phyloP scores from a whole-genome alignment of 2,113 vertebrate genomes.

The Zingel zingel region DNA sequence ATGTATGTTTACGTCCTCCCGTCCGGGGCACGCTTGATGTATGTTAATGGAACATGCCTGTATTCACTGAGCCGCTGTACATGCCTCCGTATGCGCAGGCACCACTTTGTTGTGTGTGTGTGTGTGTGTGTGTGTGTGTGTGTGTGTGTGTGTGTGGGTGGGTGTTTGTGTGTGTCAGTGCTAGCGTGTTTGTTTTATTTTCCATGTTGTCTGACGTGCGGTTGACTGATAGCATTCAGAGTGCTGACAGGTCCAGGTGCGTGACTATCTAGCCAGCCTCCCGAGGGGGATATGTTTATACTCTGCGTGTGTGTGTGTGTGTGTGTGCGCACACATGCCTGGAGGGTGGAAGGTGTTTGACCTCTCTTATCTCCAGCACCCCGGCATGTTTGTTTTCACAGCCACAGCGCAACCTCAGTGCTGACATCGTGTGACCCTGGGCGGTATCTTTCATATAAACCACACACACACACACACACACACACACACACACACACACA shows the following conservation, averaged over 20 bases:
- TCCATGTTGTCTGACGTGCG: conserved; percentile 68
- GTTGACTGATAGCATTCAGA: conserved; percentile 79
- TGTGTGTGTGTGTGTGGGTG: neutral
- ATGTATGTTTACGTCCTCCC: conserved; percentile 35
- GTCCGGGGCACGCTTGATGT: conserved; percentile 44
- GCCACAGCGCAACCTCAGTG: conserved; percentile 37
- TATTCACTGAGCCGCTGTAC: conserved; percentile 35
- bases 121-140: neutral
- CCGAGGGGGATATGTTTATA: conserved; percentile 62
- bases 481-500: conserved; percentile 28
- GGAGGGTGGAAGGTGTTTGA: conserved; percentile 55
- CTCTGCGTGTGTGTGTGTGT: conserved; percentile 13
- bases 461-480: conserved; percentile 23
- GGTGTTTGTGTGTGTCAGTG: neutral
- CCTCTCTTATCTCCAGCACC: conserved; percentile 75
- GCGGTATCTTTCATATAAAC: conserved; percentile 59
- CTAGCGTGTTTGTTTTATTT: conserved; percentile 74
- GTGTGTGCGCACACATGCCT: neutral
- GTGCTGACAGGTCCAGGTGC: conserved; percentile 76
- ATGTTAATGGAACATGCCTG: conserved; percentile 49
- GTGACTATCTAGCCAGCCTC: conserved; percentile 71
- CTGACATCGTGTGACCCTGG: conserved; percentile 69
- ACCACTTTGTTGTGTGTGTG: conserved; percentile 42
- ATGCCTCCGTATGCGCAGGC: conserved; percentile 23
- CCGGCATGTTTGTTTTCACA: conserved; percentile 79